Evolutionary conservation across 92 coral and sea anemone species (phyloP).

Genomic region (Phenganax stokvisi): DNA sequence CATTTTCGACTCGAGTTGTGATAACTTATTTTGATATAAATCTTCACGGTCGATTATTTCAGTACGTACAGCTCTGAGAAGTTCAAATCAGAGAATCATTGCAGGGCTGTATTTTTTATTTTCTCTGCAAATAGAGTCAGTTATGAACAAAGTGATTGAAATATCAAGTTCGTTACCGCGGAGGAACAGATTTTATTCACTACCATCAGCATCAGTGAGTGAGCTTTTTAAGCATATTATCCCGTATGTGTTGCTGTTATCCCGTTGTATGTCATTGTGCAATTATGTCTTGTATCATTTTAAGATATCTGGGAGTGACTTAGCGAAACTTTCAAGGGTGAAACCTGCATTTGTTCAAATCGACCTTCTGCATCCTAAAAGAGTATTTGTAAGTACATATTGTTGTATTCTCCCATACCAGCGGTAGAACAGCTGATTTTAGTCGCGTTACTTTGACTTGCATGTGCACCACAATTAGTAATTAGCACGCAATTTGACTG

Average conservation of each 20-base stretch:
- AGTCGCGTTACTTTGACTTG: no score
- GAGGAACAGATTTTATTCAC: slow-evolving; percentile 16
- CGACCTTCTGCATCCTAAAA: slow-evolving; percentile 76
- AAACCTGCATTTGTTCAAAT: slow-evolving; percentile 77
- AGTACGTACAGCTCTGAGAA: no score
- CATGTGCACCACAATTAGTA: no score
- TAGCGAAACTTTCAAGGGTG: slow-evolving; percentile 29
- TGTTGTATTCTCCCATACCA: neutral
- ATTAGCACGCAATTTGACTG: no score
- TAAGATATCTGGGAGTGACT: slow-evolving; percentile 19
- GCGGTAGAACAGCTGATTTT: neutral
- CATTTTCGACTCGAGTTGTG: no score
- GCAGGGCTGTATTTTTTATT: neutral
- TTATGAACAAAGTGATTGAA: neutral
- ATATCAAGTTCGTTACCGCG: neutral
- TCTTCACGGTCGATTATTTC: no score
- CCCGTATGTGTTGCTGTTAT: neutral
- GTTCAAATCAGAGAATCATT: neutral
- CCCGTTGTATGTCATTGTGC: neutral
- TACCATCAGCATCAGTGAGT: slow-evolving; percentile 28
- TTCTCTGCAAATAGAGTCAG: neutral
- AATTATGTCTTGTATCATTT: neutral
- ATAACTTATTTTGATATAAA: no score
- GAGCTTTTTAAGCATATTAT: neutral
- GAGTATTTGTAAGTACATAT: slow-evolving; percentile 71